Evolutionary conservation across 2,797 vertebrate species (phyloP).

Genomic region (Amazona finschi): DNA sequence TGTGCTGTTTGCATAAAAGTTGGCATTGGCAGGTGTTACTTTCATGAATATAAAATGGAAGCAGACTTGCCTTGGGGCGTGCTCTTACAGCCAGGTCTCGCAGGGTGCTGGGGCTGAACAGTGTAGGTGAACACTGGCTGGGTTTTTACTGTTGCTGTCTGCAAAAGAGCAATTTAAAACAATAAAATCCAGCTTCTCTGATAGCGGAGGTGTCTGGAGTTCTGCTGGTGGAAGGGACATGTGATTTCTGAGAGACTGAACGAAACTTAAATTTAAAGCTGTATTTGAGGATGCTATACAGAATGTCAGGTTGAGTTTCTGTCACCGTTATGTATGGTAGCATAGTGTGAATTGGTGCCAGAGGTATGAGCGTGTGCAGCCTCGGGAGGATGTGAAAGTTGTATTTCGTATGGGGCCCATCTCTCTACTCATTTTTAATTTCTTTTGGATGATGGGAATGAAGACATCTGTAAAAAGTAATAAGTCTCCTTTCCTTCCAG

Average conservation of each 20-base stretch:
- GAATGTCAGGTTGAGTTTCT: not conserved
- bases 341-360: not conserved
- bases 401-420: conserved; percentile 18
- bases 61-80: not conserved
- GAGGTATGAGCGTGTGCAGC: not conserved
- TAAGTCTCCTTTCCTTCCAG: conserved; percentile 30
- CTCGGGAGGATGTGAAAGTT: not conserved
- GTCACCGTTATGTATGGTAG: rapidly evolving
- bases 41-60: not conserved
- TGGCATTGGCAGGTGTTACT: conserved; percentile 17
- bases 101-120: not conserved
- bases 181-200: not conserved
- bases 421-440: conserved; percentile 26
- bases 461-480: conserved; percentile 60
- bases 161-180: not conserved
- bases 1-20: not conserved
- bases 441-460: conserved; percentile 40
- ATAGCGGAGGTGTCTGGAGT: not conserved
- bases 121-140: not conserved
- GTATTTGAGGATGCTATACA: not conserved
- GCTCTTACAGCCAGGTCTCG: not conserved
- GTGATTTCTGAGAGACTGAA: not conserved
- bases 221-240: not conserved
- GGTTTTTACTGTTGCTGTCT: not conserved
- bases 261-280: not conserved